Evolutionary conservation across 2,797 vertebrate species (phyloP).

Genomic region (Hafferia zeledoni): DNA sequence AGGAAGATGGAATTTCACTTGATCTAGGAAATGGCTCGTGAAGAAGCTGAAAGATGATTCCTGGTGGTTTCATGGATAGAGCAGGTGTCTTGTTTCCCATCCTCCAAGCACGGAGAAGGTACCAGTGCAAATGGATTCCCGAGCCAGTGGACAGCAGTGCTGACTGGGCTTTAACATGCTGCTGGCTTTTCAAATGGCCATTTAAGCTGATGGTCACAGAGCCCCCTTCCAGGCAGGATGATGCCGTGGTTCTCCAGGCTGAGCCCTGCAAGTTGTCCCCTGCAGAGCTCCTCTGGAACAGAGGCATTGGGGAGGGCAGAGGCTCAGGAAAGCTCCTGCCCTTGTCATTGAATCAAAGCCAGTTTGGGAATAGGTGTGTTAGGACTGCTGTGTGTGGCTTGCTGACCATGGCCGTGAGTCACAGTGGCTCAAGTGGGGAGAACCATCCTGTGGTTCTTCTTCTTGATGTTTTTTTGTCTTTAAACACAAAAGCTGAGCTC

Average conservation of each 20-base stretch:
- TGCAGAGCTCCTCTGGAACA: neutral
- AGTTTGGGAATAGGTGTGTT: neutral
- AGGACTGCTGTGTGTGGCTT: neutral
- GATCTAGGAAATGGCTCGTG: constrained; percentile 21
- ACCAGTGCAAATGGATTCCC: neutral
- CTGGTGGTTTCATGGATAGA: neutral
- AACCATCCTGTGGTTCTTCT: neutral
- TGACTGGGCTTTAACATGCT: neutral
- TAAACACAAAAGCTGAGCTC: neutral
- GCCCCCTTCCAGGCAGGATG: neutral
- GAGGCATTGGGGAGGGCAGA: neutral
- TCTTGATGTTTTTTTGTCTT: neutral
- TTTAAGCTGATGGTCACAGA: neutral
- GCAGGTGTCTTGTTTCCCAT: neutral
- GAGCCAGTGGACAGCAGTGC: neutral
- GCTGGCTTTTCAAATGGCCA: neutral
- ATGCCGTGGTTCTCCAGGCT: neutral
- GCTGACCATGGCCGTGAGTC: neutral
- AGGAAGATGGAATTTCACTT: constrained; percentile 30
- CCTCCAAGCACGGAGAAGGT: neutral
- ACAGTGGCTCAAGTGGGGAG: neutral
- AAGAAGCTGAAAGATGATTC: constrained; percentile 28
- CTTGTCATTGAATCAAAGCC: neutral
- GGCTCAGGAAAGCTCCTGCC: neutral
- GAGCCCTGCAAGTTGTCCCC: neutral